phyloP scores from a whole-genome alignment of 2,888 invertebrate species.

The Aspidiotus rigidus region DNA sequence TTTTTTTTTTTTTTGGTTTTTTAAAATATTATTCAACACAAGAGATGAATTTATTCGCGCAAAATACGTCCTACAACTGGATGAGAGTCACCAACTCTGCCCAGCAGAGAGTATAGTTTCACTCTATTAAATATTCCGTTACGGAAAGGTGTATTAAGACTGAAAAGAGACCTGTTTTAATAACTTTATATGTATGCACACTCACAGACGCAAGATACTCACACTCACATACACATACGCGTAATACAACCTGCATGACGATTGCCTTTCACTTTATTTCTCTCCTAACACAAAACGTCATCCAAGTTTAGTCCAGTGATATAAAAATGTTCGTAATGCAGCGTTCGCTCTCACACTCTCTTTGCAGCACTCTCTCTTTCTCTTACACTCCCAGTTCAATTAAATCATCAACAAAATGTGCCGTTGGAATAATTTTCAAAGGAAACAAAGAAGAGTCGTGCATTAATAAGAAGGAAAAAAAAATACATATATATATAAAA shows the following conservation, averaged over 20 bases:
- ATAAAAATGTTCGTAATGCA: background rate
- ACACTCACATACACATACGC: background rate
- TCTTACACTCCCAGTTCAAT: too few species aligned
- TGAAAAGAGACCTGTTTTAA: conserved; percentile 31
- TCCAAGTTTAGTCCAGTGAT: conserved; percentile 7
- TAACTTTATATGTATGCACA: conserved; percentile 25
- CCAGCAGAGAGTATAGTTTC: conserved; percentile 17
- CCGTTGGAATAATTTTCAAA: too few species aligned
- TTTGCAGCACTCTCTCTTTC: too few species aligned
- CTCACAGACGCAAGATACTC: background rate
- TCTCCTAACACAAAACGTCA: conserved; percentile 22
- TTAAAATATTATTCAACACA: background rate
- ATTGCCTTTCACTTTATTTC: conserved; percentile 28
- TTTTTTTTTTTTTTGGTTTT: too few species aligned
- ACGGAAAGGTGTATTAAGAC: conserved; percentile 23
- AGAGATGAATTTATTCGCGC: background rate
- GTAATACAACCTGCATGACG: conserved; percentile 27
- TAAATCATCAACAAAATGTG: too few species aligned
- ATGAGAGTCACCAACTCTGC: conserved; percentile 2
- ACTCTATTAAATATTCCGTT: conserved; percentile 28
- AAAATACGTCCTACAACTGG: conserved; percentile 11
- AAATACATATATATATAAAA: too few species aligned
- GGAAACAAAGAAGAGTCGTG: too few species aligned
- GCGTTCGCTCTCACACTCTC: background rate
- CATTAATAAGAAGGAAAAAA: too few species aligned